phyloP scores from a whole-genome alignment of 2,797 vertebrate genomes.

The Holocentrus rufus region DNA sequence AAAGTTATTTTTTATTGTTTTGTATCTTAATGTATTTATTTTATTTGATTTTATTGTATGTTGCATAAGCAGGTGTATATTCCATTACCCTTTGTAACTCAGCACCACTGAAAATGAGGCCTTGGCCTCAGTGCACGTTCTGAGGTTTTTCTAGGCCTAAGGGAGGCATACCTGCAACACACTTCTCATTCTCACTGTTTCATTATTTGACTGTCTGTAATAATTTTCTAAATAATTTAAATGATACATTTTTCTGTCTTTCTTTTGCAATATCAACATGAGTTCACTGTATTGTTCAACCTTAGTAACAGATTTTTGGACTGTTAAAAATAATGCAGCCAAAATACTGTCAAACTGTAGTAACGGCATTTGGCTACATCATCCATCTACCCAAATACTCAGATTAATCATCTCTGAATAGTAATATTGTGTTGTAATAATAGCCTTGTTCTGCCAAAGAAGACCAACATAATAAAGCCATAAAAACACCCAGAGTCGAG shows the following conservation, averaged over 20 bases:
- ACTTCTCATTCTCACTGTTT: too few species aligned
- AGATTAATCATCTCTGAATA: neutral
- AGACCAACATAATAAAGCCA: conserved; percentile 55
- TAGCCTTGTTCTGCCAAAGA: neutral
- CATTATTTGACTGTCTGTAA: too few species aligned
- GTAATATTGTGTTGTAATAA: conserved; percentile 17
- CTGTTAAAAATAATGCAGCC: neutral
- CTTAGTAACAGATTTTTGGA: neutral
- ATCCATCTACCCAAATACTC: neutral
- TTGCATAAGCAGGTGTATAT: too few species aligned
- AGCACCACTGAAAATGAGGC: too few species aligned
- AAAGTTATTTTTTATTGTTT: too few species aligned
- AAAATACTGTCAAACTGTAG: neutral
- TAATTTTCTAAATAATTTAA: too few species aligned
- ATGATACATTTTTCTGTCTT: neutral
- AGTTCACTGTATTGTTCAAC: neutral
- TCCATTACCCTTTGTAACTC: too few species aligned
- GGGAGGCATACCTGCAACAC: too few species aligned
- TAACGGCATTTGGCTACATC: neutral
- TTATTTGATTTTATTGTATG: too few species aligned
- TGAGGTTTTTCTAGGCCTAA: too few species aligned
- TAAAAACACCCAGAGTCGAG: conserved; percentile 23
- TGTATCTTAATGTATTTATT: too few species aligned
- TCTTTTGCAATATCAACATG: neutral
- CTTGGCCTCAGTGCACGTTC: too few species aligned